A percentile compares a stretch with the other conserved stretches of the same genome.
phyloP scores from a whole-genome alignment of 2,113 vertebrate genomes.

The Phalacrocorax carbo region DNA sequence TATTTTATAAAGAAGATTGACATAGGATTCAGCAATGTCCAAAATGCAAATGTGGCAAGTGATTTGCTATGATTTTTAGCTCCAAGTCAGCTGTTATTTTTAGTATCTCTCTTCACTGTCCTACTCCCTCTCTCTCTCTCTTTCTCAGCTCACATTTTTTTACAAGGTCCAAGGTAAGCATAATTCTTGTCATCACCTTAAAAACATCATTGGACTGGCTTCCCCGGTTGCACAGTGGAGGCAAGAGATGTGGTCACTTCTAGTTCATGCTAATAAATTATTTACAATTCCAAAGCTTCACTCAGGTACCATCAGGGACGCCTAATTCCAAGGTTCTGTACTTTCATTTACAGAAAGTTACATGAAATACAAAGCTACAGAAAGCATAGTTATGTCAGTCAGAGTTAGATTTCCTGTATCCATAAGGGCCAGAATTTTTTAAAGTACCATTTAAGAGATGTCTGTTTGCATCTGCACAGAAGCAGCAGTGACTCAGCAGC shows the following conservation, averaged over 20 bases:
- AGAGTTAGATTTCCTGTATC: conserved; percentile 18
- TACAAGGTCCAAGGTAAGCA: neutral
- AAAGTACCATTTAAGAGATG: conserved; percentile 42
- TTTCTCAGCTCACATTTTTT: neutral
- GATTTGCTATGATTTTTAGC: neutral
- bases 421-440: neutral
- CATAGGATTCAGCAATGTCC: neutral
- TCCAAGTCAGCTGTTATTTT: neutral
- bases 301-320: neutral
- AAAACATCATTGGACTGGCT: neutral
- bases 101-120: neutral
- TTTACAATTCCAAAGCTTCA: neutral
- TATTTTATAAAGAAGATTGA: neutral
- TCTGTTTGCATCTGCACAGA: conserved; percentile 36
- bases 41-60: neutral
- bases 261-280: neutral
- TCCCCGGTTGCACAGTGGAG: neutral
- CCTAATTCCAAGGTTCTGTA: neutral
- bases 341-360: neutral
- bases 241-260: neutral
- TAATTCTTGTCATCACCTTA: neutral
- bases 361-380: conserved; percentile 18
- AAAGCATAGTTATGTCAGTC: conserved; percentile 25
- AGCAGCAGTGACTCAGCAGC: conserved; percentile 49
- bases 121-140: neutral